Percentiles rank a stretch among this genome's conserved stretches.
phyloP scores from a whole-genome alignment of 2,888 invertebrate genomes.

The Nysson spinosus region DNA sequence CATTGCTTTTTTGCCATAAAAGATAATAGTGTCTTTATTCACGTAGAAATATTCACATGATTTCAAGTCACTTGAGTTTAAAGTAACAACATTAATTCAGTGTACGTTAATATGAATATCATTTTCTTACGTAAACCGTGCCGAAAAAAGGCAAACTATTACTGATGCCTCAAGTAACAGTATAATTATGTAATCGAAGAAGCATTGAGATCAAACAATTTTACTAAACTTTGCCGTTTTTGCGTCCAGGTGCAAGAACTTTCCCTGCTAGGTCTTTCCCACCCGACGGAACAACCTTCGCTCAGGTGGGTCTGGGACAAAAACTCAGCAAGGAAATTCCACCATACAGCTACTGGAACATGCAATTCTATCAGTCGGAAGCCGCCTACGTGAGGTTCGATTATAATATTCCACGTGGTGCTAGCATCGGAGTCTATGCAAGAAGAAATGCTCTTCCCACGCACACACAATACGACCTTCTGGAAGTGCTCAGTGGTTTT shows the following conservation, averaged over 20 bases:
- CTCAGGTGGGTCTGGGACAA: slow-evolving; percentile 92
- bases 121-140: no score
- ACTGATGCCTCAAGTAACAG: no score
- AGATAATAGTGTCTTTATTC: no score
- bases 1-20: slow-evolving; percentile 20
- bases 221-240: slow-evolving; percentile 3
- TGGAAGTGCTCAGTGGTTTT: slow-evolving; percentile 94
- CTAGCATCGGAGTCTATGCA: slow-evolving; percentile 96
- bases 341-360: slow-evolving; percentile 97
- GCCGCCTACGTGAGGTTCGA: slow-evolving; percentile 96
- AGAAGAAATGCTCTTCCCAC: slow-evolving; percentile 96
- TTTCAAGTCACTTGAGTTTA: no score
- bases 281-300: slow-evolving; percentile 94
- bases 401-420: slow-evolving; percentile 93
- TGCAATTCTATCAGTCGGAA: slow-evolving; percentile 97
- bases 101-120: no score
- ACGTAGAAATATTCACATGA: no score
- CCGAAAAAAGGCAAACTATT: no score
- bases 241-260: slow-evolving; percentile 86
- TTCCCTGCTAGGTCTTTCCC: slow-evolving; percentile 94
- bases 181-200: no score
- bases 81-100: no score
- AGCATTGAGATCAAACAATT: no score
- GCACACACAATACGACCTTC: slow-evolving; percentile 97
- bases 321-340: slow-evolving; percentile 92